Evolutionary conservation across 2,888 invertebrate genomes (phyloP).

Genomic region (Atrina japonica): DNA sequence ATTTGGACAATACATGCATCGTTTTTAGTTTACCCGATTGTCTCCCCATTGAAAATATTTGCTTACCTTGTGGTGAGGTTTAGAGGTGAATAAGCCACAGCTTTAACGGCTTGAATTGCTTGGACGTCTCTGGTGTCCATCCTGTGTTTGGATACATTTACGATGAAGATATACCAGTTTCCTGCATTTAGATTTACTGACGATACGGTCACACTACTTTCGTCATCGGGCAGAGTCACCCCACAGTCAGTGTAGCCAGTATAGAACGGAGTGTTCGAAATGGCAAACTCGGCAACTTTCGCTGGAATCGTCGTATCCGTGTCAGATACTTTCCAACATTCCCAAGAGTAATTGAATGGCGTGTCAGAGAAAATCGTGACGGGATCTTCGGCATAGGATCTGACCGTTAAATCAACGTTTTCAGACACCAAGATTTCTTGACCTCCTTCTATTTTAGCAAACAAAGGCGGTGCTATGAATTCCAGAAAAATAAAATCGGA

Average conservation of each 20-base stretch:
- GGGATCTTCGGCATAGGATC: slow-evolving; percentile 32
- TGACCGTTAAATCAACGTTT: slow-evolving; percentile 9
- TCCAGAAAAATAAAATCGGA: slow-evolving; percentile 32
- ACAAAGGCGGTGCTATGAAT: slow-evolving; percentile 29
- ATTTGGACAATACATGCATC: too few species aligned
- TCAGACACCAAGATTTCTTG: neutral
- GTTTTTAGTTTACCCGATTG: too few species aligned
- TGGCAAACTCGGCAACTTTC: neutral
- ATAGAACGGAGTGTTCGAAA: neutral
- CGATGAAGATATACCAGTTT: slow-evolving; percentile 32
- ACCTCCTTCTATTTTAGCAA: slow-evolving; percentile 35
- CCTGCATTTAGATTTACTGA: neutral
- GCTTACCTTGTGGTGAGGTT: slow-evolving; percentile 12
- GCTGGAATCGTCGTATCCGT: neutral
- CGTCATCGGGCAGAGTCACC: neutral
- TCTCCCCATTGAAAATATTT: too few species aligned
- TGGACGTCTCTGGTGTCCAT: neutral
- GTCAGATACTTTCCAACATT: slow-evolving; percentile 12
- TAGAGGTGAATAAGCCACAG: slow-evolving; percentile 11
- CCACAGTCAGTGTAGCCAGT: too few species aligned
- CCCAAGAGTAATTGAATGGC: slow-evolving; percentile 35
- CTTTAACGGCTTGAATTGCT: slow-evolving; percentile 27
- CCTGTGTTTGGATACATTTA: slow-evolving; percentile 2
- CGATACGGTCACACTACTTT: neutral
- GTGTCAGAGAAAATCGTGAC: slow-evolving; percentile 9